Evolutionary conservation across 23 tunicate genomes (phyloP).

Genomic region (Oikopleura dioica): DNA sequence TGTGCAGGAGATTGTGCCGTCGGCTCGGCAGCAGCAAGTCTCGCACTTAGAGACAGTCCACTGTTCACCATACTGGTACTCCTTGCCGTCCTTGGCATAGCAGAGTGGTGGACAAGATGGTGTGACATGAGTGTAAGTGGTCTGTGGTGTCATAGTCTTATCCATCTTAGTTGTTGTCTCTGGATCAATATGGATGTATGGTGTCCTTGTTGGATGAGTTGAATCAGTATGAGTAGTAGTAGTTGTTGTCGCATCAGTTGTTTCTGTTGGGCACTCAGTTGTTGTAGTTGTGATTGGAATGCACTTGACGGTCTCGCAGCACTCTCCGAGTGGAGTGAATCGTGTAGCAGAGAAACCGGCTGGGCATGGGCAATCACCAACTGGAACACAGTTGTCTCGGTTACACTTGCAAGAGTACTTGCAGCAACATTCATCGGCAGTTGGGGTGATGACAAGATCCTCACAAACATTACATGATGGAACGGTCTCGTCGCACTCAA

Average conservation of each 20-base stretch:
- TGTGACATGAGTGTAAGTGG: too few species aligned
- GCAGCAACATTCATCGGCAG: slow-evolving; percentile 18
- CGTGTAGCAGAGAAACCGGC: too few species aligned
- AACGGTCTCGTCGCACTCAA: not conserved
- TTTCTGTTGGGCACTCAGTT: slow-evolving; percentile 16
- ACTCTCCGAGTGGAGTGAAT: too few species aligned
- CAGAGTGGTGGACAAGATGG: too few species aligned
- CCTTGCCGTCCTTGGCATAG: not conserved
- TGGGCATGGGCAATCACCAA: slow-evolving; percentile 71
- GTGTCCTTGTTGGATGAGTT: not conserved
- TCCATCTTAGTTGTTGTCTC: too few species aligned
- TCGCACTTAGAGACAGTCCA: not conserved
- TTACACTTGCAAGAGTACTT: slow-evolving; percentile 14
- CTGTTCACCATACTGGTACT: not conserved
- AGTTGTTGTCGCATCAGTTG: too few species aligned
- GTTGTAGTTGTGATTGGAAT: slow-evolving; percentile 16
- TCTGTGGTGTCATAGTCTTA: too few species aligned
- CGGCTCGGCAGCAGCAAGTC: slow-evolving; percentile 6
- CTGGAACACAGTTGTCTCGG: slow-evolving; percentile 31
- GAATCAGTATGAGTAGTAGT: not conserved
- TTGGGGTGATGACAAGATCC: slow-evolving; percentile 20
- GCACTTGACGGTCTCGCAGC: too few species aligned
- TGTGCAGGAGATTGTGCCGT: not conserved
- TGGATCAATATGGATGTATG: too few species aligned
- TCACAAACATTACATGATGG: slow-evolving; percentile 2